Evolutionary conservation across 2,113 vertebrate genomes (phyloP).

Genomic region (Nyctereutes procyonoides): DNA sequence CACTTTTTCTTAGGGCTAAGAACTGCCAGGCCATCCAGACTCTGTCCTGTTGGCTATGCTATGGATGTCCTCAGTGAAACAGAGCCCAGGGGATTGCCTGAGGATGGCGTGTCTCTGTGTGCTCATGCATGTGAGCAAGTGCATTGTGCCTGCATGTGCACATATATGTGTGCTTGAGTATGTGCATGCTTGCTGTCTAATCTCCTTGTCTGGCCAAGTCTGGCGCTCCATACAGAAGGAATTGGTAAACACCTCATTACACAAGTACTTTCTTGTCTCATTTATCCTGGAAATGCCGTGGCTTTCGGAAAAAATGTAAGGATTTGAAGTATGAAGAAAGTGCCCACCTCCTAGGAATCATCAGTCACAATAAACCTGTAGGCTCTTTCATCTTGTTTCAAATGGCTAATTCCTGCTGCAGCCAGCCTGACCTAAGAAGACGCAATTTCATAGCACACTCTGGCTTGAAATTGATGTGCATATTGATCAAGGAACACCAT

Average conservation of each 20-base stretch:
- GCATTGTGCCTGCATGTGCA: rapidly evolving
- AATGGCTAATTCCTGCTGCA: not conserved
- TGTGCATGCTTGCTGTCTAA: not conserved
- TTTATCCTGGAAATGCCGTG: not conserved
- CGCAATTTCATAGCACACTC: not conserved
- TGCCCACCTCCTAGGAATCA: not conserved
- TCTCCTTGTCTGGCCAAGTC: not conserved
- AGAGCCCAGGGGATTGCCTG: not conserved
- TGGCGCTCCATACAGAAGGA: not conserved
- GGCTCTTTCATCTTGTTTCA: not conserved
- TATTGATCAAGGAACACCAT: constrained; percentile 52
- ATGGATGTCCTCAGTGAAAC: not conserved
- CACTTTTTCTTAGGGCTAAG: not conserved
- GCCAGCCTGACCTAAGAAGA: not conserved
- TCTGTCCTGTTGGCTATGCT: not conserved
- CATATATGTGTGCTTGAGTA: not conserved
- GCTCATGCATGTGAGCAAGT: too few species aligned
- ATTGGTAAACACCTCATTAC: not conserved
- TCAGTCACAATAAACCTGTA: not conserved
- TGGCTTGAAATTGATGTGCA: constrained; percentile 65
- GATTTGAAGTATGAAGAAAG: not conserved
- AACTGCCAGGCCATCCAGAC: not conserved
- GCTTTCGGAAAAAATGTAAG: not conserved
- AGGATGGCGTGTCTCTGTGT: not conserved
- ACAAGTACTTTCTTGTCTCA: not conserved